Conservation (phyloP, 1,140 invertebrate species). For the Nasonia vitripennis region DNA sequence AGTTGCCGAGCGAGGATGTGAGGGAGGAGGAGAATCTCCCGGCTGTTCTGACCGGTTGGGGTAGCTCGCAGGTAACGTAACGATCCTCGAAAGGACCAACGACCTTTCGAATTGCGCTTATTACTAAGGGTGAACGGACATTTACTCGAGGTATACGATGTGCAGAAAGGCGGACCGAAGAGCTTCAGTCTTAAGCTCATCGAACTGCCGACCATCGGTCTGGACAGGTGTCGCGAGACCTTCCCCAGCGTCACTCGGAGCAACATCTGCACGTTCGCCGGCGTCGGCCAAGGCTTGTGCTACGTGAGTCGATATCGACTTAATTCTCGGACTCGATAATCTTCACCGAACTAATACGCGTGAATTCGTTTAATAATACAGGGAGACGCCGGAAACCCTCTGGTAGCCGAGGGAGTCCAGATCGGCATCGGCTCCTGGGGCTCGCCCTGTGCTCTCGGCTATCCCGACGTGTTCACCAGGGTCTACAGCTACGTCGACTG, state of each 20-base stretch:
- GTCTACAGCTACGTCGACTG: conserved; percentile 55
- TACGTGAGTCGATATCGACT: conserved; percentile 47
- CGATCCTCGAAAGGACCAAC: not conserved
- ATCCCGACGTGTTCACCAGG: conserved; percentile 75
- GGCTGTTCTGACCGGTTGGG: conserved; percentile 76
- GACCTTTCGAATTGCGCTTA: too few relatives aligned
- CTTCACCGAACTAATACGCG: too few relatives aligned
- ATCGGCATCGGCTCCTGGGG: conserved; percentile 63
- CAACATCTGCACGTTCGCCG: conserved; percentile 47
- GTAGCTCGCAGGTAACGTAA: conserved; percentile 61
- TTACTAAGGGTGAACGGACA: not conserved
- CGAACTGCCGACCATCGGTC: not conserved
- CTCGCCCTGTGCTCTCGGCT: conserved; percentile 70
- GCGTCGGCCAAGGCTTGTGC: conserved; percentile 38
- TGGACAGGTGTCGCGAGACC: not conserved
- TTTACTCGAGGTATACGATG: not conserved
- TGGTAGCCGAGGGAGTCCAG: not conserved
- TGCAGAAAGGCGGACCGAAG: not conserved
- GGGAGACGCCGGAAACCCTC: conserved; percentile 8
- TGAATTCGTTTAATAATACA: not conserved
- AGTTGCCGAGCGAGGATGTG: conserved; percentile 63
- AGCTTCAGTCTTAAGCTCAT: conserved; percentile 5
- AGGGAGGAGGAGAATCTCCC: conserved; percentile 61
- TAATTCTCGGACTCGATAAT: too few relatives aligned
- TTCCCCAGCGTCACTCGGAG: not conserved